These are phyloP conservation scores for Calephelis virginiensis DNA, from an alignment of 1,140 invertebrate genomes.

Conservation along the genomic window DNA sequence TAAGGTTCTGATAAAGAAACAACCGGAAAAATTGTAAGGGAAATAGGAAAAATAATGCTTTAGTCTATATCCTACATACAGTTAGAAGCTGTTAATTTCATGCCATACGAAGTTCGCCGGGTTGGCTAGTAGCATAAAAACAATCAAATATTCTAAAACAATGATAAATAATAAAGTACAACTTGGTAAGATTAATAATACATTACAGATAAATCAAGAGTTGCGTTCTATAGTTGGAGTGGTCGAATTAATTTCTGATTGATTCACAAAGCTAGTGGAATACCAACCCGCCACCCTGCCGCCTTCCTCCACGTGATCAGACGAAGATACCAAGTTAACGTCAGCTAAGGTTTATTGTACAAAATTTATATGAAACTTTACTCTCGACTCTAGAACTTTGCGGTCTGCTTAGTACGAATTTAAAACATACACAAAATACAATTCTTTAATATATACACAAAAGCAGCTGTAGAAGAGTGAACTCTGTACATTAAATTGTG, in stretches of 20 bases:
- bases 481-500: too few species aligned
- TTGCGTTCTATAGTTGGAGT: conserved; percentile 39
- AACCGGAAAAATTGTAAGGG: too few species aligned
- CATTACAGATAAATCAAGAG: conserved; percentile 14
- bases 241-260: conserved; percentile 71
- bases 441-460: too few species aligned
- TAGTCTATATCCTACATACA: too few species aligned
- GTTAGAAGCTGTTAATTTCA: too few species aligned
- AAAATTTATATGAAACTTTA: conserved; percentile 75
- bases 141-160: background rate
- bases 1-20: too few species aligned
- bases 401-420: conserved; percentile 39
- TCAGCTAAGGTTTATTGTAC: conserved; percentile 72
- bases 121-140: too few species aligned
- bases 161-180: background rate
- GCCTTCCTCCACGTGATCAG: conserved; percentile 61
- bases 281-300: conserved; percentile 23
- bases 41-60: too few species aligned
- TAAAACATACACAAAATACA: too few species aligned
- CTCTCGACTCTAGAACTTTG: conserved; percentile 37
- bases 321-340: conserved; percentile 75
- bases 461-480: too few species aligned
- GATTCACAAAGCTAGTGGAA: conserved; percentile 53
- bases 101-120: too few species aligned
- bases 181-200: conserved; percentile 9